Base-by-base conservation (phyloP, 1,140 invertebrate species). In the Pissodes strobi region DNA sequence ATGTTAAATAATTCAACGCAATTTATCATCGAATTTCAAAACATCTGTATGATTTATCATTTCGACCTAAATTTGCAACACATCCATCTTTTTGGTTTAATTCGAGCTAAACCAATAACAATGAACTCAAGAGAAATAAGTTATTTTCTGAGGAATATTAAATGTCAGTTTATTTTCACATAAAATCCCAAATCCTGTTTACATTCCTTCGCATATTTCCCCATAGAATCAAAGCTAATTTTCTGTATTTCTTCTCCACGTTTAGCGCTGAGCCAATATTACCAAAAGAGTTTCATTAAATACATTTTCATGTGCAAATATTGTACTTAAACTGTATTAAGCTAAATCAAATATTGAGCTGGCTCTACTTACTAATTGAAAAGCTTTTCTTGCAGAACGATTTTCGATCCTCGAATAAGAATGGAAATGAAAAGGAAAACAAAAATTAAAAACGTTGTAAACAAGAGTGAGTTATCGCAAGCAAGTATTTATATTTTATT, bases 221-320 rank as follows among this genome's bases (percentile, higher is more conserved):
- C 56, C 19, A 59, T 48, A 48, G 56, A 59, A 59, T 59, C 27
- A 59, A 59, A 59, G 56, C 43, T 48, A 46, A 59, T 59, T 46
- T 59, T 59, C 41, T 48, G 30, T 46, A 59, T 48, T 59, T 59
- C 56, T 59, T 46, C 56, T 48, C 56, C 45, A 37, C 56, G 56
- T 59, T 59, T 59, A 59, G 21, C 53, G 27, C 34, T 61, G 57
- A 57, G 56, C 65, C 41, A 67, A 67, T 67, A 67, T 67, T 67
- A 39, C 43, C 38, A 37, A 67, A 67, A 67, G 65, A 67, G 65
- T 67, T 63, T 63, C 59, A 63, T 67, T 67, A 61, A 66, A 61
- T 63, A 63, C 66, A 43, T 62, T 62, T 49, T 38, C 65, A 67
- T 57, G 46, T 22, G 65, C 53, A 67, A 67, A 67, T 67, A 67